These are phyloP conservation scores for Trematocara nigrifrons DNA, from an alignment of 2,113 vertebrate genomes.

Conservation along the genomic window DNA sequence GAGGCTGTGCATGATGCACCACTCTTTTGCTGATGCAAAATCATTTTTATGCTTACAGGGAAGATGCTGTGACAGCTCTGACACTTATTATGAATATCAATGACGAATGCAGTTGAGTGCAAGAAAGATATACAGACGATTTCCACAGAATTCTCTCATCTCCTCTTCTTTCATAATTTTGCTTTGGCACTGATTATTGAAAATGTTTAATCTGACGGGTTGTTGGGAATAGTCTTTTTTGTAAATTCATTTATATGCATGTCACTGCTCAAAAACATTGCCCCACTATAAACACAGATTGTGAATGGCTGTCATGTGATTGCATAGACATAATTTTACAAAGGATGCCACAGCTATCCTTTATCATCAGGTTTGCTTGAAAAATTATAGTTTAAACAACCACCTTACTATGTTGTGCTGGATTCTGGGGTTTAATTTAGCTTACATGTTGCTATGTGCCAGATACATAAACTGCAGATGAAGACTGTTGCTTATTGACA, in stretches of 20 bases:
- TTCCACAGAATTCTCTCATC: background rate
- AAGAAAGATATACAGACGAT: background rate
- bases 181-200: background rate
- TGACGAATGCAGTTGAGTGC: constrained; percentile 26
- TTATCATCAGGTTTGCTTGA: background rate
- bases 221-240: background rate
- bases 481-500: background rate
- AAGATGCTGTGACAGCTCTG: constrained; percentile 23
- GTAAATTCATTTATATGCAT: background rate
- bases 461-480: background rate
- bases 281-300: background rate
- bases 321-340: background rate
- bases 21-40: background rate
- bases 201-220: background rate
- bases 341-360: background rate
- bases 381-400: background rate
- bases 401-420: background rate
- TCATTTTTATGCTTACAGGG: constrained; percentile 17
- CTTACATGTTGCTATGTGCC: background rate
- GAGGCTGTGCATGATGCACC: background rate
- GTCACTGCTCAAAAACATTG: background rate
- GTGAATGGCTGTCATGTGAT: background rate
- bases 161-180: background rate
- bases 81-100: constrained; percentile 24
- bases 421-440: background rate